Base-by-base conservation (phyloP, 2,113 vertebrate genomes). In the Datnioides undecimradiatus region DNA sequence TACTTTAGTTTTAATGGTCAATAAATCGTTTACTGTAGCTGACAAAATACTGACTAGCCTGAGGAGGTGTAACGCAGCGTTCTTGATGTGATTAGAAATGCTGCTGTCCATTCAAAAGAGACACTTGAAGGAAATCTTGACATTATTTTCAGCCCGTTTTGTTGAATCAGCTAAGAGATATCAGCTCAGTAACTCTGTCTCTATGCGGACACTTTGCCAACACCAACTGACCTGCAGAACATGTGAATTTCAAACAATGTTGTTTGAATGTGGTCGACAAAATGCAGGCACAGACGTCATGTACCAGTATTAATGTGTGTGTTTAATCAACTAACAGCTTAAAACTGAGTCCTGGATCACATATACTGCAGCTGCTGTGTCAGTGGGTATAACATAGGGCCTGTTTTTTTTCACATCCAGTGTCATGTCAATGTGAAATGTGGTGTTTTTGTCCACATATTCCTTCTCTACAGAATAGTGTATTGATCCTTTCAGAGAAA, bases 31-130 rank as follows among this genome's bases (percentile, higher is more conserved):
- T 12, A 27, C 19, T 51, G 29, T 23, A 48, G 27, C 21, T 5
- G 8, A 66, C 45, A 40, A 69, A 85, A 62, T 48, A 74, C 67
- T 48, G 48, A 76, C 57, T 10, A n/a, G 31, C 36, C 63, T 8
- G n/a, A 74, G 25, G 29, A 40, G 36, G 17, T 14, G 41, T 40
- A 73, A 41, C 29, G 52, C 36, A 45, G 41, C 1, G 2, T 25
- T 75, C 16, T 55, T 57, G 33, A 79, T 67, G 41, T 1, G 27
- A 54, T 74, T 74, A 36, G 55, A 45, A 73, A 75, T 52, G 49
- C 34, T 69, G 43, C 23, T 43, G 70, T 29, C 69, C 40, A 65
- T 54, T 66, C 73, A 72, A 34, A 69, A 38, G 68, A 82, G 36
- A 45, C 8, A 19, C 43, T 41, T 17, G 33, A 27, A 14, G 38